phyloP scores from a whole-genome alignment of 2,797 vertebrate genomes.

The Rhodeus uyekii region DNA sequence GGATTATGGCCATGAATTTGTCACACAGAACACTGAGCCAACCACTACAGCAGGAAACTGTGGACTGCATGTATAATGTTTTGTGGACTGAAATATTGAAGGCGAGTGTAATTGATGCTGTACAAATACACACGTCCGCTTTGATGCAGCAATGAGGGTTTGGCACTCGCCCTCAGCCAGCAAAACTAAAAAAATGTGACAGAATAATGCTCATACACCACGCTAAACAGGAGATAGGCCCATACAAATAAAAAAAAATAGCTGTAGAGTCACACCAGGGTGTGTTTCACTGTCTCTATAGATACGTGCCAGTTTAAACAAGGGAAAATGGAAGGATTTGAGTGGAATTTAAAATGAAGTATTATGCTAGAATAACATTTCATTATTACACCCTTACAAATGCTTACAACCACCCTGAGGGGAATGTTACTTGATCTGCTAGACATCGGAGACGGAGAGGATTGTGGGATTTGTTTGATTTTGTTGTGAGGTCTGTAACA shows the following conservation, averaged over 20 bases:
- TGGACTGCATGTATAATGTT: conserved; percentile 4
- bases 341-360: conserved; percentile 7
- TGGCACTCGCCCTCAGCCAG: conserved; percentile 3
- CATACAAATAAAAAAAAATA: conserved; percentile 33
- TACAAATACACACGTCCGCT: conserved; percentile 26
- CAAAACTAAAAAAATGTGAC: conserved; percentile 31
- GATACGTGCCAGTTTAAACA: conserved; percentile 18
- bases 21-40: conserved; percentile 13
- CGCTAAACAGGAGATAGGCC: conserved; percentile 10
- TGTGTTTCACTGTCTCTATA: conserved; percentile 10
- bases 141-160: conserved; percentile 6
- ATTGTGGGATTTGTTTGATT: conserved; percentile 8
- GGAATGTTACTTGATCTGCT: neutral
- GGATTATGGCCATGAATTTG: conserved; percentile 7
- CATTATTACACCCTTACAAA: neutral
- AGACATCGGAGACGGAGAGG: neutral
- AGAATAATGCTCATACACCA: conserved; percentile 8
- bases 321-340: neutral
- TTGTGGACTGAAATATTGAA: conserved; percentile 21
- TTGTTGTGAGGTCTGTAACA: conserved; percentile 1
- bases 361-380: conserved; percentile 13
- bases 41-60: conserved; percentile 12
- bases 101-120: conserved; percentile 40
- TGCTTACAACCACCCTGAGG: conserved; percentile 1
- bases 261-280: neutral